Base-by-base conservation (phyloP, 2,888 invertebrate genomes). In the Drosophila multiciliata region DNA sequence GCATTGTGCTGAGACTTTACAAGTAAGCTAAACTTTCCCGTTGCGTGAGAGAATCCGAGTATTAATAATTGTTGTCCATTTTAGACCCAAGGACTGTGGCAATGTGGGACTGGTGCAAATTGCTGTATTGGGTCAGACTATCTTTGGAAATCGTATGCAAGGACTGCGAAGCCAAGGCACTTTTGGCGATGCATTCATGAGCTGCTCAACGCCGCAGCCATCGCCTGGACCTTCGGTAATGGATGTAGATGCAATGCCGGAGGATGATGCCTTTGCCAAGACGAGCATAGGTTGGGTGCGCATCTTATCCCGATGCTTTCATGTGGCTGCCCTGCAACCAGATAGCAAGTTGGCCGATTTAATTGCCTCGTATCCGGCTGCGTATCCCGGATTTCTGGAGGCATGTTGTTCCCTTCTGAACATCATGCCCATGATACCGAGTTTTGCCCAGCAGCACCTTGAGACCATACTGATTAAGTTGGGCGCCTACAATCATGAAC, bases 31-130 rank as follows among this genome's bases (percentile, higher is more conserved):
- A 12, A 23, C 1, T 12, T 36, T 1, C 1, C 36, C 1, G 1
- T 15, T 29, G 15, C 3, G 45, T 29, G 8, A 26, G 3, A 9
- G 15, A 33, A 26, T 35, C 6, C 4, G 17, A 8, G 20, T 42
- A n/a, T 5, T 23, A 36, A 55, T n/a, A 49, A 49, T 42, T 6
- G 11, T 45, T 50, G 2, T 45, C 45, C 0, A 11, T 61, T 74
- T 67, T 45, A 97, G 97, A 91, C 98, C 98, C 0, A 94, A 97
- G 40, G 98, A 98, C 90, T 97, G 97, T n/a, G 96, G 96, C 82
- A 98, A 97, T 89, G 96, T 98, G 91, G 98, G 98, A 7, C 94
- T 99, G 49, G 95, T 98, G 71, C 98, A 98, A 93, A 96, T 99
- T 76, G 94, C 96, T 5, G 93, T 99, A 58, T 93, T 98, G 50